Conservation (phyloP, 2,888 invertebrate genomes). For the Amaurobius ferox region DNA sequence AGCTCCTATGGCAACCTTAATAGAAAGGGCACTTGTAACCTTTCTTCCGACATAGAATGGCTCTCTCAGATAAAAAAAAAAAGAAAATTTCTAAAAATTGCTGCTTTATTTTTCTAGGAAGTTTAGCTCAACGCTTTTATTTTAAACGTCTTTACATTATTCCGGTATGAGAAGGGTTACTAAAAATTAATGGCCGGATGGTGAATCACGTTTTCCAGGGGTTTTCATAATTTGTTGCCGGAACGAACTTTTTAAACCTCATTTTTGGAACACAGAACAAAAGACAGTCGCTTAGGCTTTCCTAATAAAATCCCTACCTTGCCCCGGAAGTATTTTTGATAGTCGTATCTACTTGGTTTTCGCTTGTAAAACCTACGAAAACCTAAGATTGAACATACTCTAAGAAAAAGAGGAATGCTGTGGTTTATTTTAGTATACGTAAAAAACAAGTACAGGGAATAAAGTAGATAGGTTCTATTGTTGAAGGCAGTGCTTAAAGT, state of each 20-base stretch:
- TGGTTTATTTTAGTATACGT: not conserved
- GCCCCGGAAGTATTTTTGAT: constrained; percentile 49
- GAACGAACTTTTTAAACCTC: constrained; percentile 37
- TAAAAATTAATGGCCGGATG: constrained; percentile 66
- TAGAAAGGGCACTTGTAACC: not conserved
- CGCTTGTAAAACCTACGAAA: constrained; percentile 8
- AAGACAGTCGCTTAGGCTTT: constrained; percentile 19
- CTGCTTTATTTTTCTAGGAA: not conserved
- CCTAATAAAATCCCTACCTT: constrained; percentile 41
- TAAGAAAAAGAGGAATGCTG: constrained; percentile 18
- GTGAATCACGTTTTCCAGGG: constrained; percentile 28
- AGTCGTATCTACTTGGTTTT: constrained; percentile 49
- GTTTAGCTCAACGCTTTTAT: not conserved
- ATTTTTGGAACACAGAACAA: constrained; percentile 53
- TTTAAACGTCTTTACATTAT: constrained; percentile 22
- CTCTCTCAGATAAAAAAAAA: not conserved
- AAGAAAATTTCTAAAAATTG: not conserved
- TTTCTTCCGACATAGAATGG: not conserved
- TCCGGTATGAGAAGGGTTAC: constrained; percentile 20
- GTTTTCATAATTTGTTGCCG: constrained; percentile 47
- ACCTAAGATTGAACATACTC: constrained; percentile 10
- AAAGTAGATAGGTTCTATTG: constrained; percentile 48
- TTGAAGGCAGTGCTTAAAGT: constrained; percentile 3
- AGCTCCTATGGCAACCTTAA: not conserved
- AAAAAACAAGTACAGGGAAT: not conserved